A percentile compares a stretch with the other conserved stretches of the same genome.
Evolutionary conservation across 2,888 invertebrate species (phyloP).

Genomic region (Temnothorax unifasciatus): DNA sequence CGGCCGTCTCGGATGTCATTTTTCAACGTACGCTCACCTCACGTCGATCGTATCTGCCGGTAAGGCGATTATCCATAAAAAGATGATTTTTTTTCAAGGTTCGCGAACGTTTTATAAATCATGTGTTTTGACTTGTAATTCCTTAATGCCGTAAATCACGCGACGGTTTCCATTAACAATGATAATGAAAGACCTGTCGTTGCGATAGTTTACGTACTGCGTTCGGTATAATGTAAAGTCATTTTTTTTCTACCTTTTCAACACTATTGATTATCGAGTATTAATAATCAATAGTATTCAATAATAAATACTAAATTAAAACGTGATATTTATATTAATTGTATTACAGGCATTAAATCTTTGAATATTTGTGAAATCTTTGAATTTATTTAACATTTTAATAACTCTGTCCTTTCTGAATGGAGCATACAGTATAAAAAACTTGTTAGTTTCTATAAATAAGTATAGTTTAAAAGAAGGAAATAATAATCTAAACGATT

Average conservation of each 20-base stretch:
- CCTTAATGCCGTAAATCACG: neutral
- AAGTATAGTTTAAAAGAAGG: neutral
- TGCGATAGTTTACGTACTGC: neutral
- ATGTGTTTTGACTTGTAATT: neutral
- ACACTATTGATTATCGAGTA: neutral
- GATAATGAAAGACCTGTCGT: neutral
- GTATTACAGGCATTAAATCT: neutral
- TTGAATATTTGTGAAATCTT: conserved; percentile 3
- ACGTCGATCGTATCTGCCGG: neutral
- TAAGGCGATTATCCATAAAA: conserved; percentile 2
- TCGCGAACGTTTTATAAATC: neutral
- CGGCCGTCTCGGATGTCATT: conserved; percentile 8
- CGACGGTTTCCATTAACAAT: neutral
- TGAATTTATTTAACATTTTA: neutral
- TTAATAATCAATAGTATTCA: neutral
- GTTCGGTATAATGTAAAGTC: neutral
- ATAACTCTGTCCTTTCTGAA: neutral
- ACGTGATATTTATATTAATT: neutral
- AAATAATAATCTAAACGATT: neutral
- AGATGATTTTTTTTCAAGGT: neutral
- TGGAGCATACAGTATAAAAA: neutral
- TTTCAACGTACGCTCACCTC: neutral
- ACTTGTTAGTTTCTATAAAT: neutral
- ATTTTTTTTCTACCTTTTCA: neutral
- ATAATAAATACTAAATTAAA: neutral